Evolutionary conservation across 2,888 invertebrate genomes (phyloP), one percentile per base, ranked within the genome.

Genomic region (Syrista parreyssii): DNA sequence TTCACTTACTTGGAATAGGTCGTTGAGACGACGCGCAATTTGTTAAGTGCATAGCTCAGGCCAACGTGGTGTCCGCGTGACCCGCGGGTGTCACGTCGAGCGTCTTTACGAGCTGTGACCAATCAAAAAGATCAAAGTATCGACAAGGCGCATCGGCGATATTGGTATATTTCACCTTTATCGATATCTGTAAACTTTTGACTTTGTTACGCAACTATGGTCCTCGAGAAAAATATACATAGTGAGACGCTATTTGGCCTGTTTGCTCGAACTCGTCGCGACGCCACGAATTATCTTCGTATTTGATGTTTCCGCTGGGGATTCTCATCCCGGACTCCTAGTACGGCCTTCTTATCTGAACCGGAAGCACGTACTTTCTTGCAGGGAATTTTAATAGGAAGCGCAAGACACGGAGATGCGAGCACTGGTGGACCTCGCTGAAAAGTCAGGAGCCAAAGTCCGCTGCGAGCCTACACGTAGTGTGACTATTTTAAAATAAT

Each of bases 1-100:
- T 89, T 89, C 86, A 86, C 85, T 89, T 89, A 89, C 89, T 89
- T 88, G 88, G 84, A 86, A 84, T 84, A 85, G 82, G 15, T 4
- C 82, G 81, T 75, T 79, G 76, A 79, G 82, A 79, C 79, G 76
- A 81, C 81, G 82, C 81, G 84, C 85, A 85, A 86, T 86, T 84
- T 84, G 82, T 82, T 83, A 78, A 84, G 83, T 82, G 83, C 82
- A 80, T 73, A 82, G 69, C 32, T 12, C 31, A 30, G 30, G 15
- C 15, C 6, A 15, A 40, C 40, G 40, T 4, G 40, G 40, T 15
- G 15, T 1, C 40, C 40, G 40, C 40, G 15, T 15, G 15, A 40
- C 40, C 15, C 40, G 15, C 15, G 40, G 15, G 6, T 40, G 15
- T 40, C 40, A 6, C 40, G 6, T 40, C 40, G 15, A 40, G 15